Base-by-base conservation (phyloP, 2,113 vertebrate genomes). In the Petrocephalus zakoni region DNA sequence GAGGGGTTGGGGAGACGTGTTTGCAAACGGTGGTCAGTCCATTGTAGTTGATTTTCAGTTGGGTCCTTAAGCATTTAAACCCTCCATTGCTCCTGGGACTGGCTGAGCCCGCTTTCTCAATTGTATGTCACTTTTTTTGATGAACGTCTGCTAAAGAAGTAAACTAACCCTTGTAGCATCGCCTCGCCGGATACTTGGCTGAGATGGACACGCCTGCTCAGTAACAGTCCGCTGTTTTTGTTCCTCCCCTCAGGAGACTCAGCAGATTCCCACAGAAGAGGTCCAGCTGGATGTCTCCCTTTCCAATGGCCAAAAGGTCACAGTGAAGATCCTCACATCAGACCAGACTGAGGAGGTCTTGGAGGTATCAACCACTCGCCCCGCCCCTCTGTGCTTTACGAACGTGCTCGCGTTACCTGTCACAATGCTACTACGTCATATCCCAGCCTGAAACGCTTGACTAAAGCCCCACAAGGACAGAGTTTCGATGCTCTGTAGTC, bases 331-430 rank as follows among this genome's bases (percentile, higher is more conserved):
- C 88, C 94, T 98, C 58, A 99, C 97, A 29, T 99, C 98, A 0
- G 98, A 99, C 94, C 98, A 99, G 94, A 99, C 98, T 0, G 98
- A 99, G 90, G 98, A 99, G 13, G 98, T 99, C 75, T 95, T 99
- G 2, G 98, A 99, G 96, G 98, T 98, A 90, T 94, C 88, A 55
- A 9, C 61, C 22, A 0, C 81, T 68, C 25, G n/a, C 25, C 58
- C 61, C 7, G 22, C 22, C 58, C 22, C n/a, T 64, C n/a, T 25
- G n/a, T n/a, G 1, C n/a, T 25, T 64, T 25, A n/a, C n/a, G 25
- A 25, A 64, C 25, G n/a, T 22, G 8, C 22, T 25, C n/a, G n/a
- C n/a, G n/a, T n/a, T n/a, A n/a, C n/a, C n/a, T n/a, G n/a, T 64
- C 61, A 64, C 22, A 25, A 11, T 64, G 22, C 61, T 64, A 19